Conservation (phyloP, 2,113 vertebrate species). For the Lepidothrix coronata region DNA sequence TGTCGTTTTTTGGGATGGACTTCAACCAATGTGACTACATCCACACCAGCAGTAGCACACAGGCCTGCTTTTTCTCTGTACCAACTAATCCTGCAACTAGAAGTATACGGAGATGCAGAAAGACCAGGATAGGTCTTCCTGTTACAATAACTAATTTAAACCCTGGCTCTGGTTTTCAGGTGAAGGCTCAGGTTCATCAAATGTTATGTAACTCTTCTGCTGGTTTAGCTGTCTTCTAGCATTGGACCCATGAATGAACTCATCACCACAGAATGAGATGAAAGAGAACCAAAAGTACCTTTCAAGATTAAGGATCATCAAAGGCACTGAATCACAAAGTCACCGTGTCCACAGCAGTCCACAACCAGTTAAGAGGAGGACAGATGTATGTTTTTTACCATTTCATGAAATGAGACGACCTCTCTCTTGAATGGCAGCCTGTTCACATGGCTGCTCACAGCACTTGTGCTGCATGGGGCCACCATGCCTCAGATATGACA, state of each 20-base stretch:
- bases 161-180: neutral
- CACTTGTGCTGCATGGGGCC: fast-evolving
- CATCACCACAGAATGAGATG: neutral
- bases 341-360: neutral
- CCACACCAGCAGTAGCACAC: neutral
- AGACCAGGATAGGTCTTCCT: neutral
- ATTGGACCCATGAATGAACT: neutral
- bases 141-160: neutral
- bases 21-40: neutral
- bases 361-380: neutral
- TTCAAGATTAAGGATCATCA: neutral
- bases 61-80: neutral
- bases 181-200: neutral
- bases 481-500: neutral
- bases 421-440: neutral
- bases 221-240: neutral
- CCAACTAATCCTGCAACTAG: neutral
- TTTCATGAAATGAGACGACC: neutral
- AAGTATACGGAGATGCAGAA: neutral
- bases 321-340: neutral
- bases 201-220: neutral
- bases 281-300: neutral
- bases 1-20: neutral
- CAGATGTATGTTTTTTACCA: neutral
- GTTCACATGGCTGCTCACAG: neutral